Percentiles rank a stretch among this genome's conserved stretches.
Conservation (phyloP, 2,113 vertebrate species). For the Columba janthina region DNA sequence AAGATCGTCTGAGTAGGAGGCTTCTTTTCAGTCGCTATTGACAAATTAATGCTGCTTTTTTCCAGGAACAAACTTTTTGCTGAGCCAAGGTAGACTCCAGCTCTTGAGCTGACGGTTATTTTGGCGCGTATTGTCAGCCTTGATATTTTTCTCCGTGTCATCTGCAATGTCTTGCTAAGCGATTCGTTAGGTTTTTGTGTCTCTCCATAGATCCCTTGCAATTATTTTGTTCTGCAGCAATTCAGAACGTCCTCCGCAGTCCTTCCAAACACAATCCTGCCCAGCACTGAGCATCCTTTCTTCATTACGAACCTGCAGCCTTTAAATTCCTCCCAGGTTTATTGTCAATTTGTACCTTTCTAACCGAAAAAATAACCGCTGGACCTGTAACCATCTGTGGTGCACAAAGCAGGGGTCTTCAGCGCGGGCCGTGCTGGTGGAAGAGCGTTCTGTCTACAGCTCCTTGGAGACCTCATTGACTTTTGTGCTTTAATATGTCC, state of each 20-base stretch:
- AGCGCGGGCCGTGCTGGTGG: neutral
- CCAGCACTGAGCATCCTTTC: neutral
- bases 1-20: neutral
- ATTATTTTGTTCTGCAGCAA: neutral
- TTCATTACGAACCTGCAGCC: neutral
- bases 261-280: neutral
- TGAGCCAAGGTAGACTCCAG: neutral
- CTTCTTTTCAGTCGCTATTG: neutral
- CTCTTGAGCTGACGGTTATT: neutral
- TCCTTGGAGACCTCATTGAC: neutral
- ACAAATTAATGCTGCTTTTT: neutral
- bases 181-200: neutral
- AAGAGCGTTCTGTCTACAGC: neutral
- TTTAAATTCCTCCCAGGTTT: too few relatives aligned
- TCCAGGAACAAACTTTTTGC: neutral
- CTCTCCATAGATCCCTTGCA: accelerated
- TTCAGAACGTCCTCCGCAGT: neutral
- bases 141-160: neutral
- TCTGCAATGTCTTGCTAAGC: neutral
- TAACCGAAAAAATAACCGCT: too few relatives aligned
- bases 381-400: neutral
- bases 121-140: neutral
- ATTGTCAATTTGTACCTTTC: too few relatives aligned
- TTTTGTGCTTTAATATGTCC: neutral
- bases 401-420: neutral